phyloP scores from a whole-genome alignment of 2,888 invertebrate genomes.

The Cyclophora albipunctata region DNA sequence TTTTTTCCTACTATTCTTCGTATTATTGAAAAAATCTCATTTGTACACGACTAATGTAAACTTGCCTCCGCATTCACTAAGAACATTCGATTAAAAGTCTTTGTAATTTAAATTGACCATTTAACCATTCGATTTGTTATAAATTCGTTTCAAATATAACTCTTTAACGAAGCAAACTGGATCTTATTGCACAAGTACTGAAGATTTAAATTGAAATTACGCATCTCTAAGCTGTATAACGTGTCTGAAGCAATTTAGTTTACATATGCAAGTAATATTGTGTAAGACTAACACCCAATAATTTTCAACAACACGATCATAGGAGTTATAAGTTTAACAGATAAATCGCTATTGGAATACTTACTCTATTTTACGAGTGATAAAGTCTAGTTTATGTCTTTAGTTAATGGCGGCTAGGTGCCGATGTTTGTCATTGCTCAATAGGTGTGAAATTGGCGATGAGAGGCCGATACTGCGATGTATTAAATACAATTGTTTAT shows the following conservation, averaged over 20 bases:
- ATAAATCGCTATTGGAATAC: neutral
- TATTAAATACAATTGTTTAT: slow-evolving; percentile 36
- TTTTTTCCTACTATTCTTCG: slow-evolving; percentile 35
- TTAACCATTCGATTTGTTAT: no score
- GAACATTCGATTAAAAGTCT: slow-evolving; percentile 15
- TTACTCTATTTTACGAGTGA: slow-evolving; percentile 1
- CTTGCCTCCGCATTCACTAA: slow-evolving; percentile 33
- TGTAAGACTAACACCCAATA: slow-evolving; percentile 28
- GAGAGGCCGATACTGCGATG: slow-evolving; percentile 34
- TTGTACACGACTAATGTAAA: slow-evolving; percentile 46
- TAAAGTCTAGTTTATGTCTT: slow-evolving; percentile 22
- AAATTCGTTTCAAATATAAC: no score
- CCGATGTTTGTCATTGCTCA: slow-evolving; percentile 42
- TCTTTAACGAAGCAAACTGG: no score
- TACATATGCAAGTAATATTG: slow-evolving; percentile 15
- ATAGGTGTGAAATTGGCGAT: slow-evolving; percentile 55
- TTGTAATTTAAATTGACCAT: slow-evolving; percentile 3
- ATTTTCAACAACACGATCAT: slow-evolving; percentile 27
- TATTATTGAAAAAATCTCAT: slow-evolving; percentile 65
- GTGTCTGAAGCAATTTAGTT: slow-evolving; percentile 13
- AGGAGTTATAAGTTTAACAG: slow-evolving; percentile 20
- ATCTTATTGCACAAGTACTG: no score
- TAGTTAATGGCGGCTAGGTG: slow-evolving; percentile 17
- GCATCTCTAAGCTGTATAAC: no score
- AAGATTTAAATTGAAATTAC: no score